Percentiles rank a stretch among this genome's conserved stretches.
These are phyloP conservation scores for Cistogaster globosa DNA, from an alignment of 2,888 invertebrate genomes.

Conservation along the genomic window DNA sequence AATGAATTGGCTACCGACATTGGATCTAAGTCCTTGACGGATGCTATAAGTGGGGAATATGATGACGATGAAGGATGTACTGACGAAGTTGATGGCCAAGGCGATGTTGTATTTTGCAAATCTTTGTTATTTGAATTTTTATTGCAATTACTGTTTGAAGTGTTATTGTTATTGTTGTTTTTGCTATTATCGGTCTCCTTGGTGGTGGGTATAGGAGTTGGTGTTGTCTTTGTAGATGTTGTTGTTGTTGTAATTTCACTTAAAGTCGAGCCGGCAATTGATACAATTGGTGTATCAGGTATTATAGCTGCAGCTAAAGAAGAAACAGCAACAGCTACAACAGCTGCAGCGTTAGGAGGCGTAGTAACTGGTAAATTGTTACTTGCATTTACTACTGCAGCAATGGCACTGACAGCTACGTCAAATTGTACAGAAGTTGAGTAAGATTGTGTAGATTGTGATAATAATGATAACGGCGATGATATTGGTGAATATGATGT, in stretches of 20 bases:
- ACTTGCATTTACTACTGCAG: conserved; percentile 65
- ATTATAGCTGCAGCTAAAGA: conserved; percentile 76
- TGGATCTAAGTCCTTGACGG: conserved; percentile 61
- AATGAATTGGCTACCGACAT: conserved; percentile 72
- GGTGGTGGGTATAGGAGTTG: conserved; percentile 74
- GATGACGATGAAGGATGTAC: conserved; percentile 7
- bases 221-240: conserved; percentile 80
- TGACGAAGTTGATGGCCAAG: conserved; percentile 11
- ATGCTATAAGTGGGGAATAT: conserved; percentile 47
- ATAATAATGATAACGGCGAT: conserved; percentile 54
- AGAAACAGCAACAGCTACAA: conserved; percentile 71
- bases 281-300: conserved; percentile 80
- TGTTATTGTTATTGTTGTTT: conserved; percentile 15
- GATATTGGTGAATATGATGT: conserved; percentile 57
- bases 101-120: conserved; percentile 27
- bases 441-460: conserved; percentile 54
- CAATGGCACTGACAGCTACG: conserved; percentile 65
- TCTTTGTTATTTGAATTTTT: conserved; percentile 58
- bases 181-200: conserved; percentile 48
- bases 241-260: conserved; percentile 80
- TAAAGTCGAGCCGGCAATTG: conserved; percentile 79
- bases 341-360: conserved; percentile 71
- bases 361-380: conserved; percentile 57
- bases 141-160: conserved; percentile 24
- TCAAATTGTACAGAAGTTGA: conserved; percentile 60